Evolutionary conservation across 2,888 invertebrate species (phyloP).

Genomic region (Leptothorax acervorum): DNA sequence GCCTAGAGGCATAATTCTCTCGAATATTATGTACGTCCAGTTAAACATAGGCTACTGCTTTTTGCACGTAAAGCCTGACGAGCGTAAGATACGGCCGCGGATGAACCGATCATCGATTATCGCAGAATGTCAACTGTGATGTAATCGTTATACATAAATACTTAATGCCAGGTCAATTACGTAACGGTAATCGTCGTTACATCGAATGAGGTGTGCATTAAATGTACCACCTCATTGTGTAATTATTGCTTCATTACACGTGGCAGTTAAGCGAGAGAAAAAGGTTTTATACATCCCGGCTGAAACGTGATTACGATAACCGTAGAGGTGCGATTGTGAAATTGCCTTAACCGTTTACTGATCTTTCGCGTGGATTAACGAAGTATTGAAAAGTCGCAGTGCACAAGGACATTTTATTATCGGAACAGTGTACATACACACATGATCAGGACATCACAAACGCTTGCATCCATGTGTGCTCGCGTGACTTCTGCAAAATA

Average conservation of each 20-base stretch:
- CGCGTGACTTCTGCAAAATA: conserved; percentile 2
- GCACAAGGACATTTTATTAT: conserved; percentile 45
- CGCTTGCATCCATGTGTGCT: not conserved
- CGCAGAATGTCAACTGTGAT: conserved; percentile 28
- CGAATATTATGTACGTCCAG: not conserved
- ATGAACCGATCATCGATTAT: conserved; percentile 30
- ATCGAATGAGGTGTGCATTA: conserved; percentile 2
- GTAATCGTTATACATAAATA: conserved; percentile 26
- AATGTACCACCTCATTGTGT: not conserved
- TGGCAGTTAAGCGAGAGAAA: not conserved
- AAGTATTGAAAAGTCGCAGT: conserved; percentile 10
- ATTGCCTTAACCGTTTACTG: not conserved
- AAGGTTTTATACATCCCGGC: not conserved
- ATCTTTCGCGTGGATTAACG: not conserved
- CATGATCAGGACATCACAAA: conserved; percentile 6
- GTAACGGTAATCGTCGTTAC: conserved; percentile 6
- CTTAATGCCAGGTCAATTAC: not conserved
- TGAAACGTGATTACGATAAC: not conserved
- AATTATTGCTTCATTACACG: conserved; percentile 12
- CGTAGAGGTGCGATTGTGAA: not conserved
- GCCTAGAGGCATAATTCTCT: not conserved
- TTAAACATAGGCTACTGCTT: too few relatives aligned
- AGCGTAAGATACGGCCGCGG: conserved; percentile 7
- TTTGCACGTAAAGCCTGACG: not conserved
- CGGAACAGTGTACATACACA: conserved; percentile 19